Evolutionary conservation across 1,140 invertebrate species (phyloP), one percentile per base, ranked within the genome.

Genomic region (Drosophila azteca): DNA sequence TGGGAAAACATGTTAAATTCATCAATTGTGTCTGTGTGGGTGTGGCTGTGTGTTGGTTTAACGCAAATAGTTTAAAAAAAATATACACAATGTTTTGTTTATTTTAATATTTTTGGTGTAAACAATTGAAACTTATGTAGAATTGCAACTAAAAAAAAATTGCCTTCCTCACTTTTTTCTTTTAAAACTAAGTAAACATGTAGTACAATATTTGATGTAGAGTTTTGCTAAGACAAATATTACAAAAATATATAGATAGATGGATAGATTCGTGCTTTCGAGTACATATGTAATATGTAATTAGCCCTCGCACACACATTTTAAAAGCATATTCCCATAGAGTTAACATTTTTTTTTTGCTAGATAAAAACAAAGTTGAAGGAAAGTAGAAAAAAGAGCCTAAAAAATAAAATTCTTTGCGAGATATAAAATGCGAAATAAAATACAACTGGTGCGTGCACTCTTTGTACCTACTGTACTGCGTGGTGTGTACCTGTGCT

Each of bases 41-140:
- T 53, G n/a, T 49, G 58, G 60, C 41, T 45, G 41, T 53, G 48
- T 60, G 58, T 80, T 53, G 54, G 45, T 71, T 72, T 72, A 65
- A 66, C 52, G 80, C 69, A 61, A 61, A 67, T 53, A 53, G 66
- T 67, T 13, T 60, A 65, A 71, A 66, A 66, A 79, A 68, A 87
- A 69, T 76, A 88, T 87, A 73, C 76, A 88, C 76, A 71, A 68
- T 79, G 75, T 79, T 83, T 84, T 77, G 74, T 88, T 87, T 88
- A 87, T 88, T 88, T 88, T 72, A 72, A 87, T 87, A 87, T 87
- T 87, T 87, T 87, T 87, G 82, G 82, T 87, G 79, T 87, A 87
- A 87, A 87, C 82, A 87, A 87, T 87, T 87, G 63, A 80, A 85
- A 74, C 81, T 84, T 84, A 79, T 84, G 71, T 76, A 84, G 63